A percentile compares a stretch with the other conserved stretches of the same genome.
Conservation (phyloP, 92 coral and sea anemone species). For the Epizoanthus fatuus region DNA sequence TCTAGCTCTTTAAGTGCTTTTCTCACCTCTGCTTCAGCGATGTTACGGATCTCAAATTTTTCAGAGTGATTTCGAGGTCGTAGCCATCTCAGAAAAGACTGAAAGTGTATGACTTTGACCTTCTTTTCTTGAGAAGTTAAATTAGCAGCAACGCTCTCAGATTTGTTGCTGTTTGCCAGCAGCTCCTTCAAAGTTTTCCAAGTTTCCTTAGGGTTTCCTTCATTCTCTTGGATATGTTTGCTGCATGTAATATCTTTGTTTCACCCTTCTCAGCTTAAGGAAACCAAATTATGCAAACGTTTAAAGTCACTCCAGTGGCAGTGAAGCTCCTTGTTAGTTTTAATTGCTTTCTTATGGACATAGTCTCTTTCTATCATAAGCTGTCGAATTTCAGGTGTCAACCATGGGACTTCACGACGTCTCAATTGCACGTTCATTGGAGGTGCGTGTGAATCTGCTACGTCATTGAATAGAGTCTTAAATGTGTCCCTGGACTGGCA, state of each 20-base stretch:
- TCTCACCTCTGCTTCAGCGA: constrained; percentile 56
- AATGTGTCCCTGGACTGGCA: constrained; percentile 49
- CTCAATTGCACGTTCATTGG: constrained; percentile 51
- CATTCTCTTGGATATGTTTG: constrained; percentile 61
- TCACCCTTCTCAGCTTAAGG: constrained; percentile 54
- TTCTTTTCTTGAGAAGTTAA: constrained; percentile 8
- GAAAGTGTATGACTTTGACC: background rate
- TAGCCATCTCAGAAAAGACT: constrained; percentile 29
- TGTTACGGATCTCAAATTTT: constrained; percentile 46
- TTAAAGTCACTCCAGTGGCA: constrained; percentile 51
- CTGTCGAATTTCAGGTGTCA: constrained; percentile 55
- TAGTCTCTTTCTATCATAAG: constrained; percentile 56
- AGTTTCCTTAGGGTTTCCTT: constrained; percentile 61
- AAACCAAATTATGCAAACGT: constrained; percentile 39
- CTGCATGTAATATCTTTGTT: constrained; percentile 51
- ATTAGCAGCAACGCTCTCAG: background rate
- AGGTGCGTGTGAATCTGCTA: constrained; percentile 61
- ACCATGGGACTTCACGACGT: constrained; percentile 60
- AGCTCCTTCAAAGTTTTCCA: constrained; percentile 61
- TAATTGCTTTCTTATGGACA: constrained; percentile 45
- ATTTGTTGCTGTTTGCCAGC: constrained; percentile 30
- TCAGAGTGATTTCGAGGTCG: constrained; percentile 28
- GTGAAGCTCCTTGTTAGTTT: constrained; percentile 38
- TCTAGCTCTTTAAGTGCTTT: constrained; percentile 59
- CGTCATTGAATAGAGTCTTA: constrained; percentile 56